Base-by-base conservation (phyloP, 2,113 vertebrate species). In the Cacatua alba region DNA sequence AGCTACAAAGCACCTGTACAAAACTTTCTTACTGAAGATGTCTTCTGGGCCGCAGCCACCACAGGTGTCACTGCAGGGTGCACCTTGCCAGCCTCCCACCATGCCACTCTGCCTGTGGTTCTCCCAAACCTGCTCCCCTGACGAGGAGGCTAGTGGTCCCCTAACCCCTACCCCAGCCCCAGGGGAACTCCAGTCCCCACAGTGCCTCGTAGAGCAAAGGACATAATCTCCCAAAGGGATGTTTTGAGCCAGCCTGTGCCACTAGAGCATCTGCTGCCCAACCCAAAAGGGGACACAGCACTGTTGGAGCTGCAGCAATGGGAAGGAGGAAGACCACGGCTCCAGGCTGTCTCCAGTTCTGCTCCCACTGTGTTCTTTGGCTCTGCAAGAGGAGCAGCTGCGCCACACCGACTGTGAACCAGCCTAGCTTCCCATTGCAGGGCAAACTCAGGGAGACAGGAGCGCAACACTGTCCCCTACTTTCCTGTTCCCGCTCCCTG, bases 361-460 rank as follows among this genome's bases (percentile, higher is more conserved):
- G 28, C 26, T 74, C 8, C 17, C 6, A 0, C 8, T 5, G 9
- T 0, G 3, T n/a, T 20, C 44, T 81, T 31, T 24, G 39, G 17
- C 46, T 64, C 29, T 69, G 37, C 49, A 62, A 46, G 21, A 26
- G 4, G 4, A 49, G 16, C 28, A 4, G 25, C 7, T 62, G 55
- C 26, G 46, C 65, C 9, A 1, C 46, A 41, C 2, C 17, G 53
- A 4, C 28, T 3, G 9, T 21, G 12, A 10, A 41, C 67, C 5
- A 7, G 31, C 19, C 70, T 24, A 25, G 78, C n/a, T 53, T 51
- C 44, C 33, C 0, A 0, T 18, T 8, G 7, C 7, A 17, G 13
- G 2, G 37, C n/a, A 68, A 64, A 75, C 19, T 46, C 67, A 33
- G 21, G 11, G 60, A 44, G 12, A 19, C 6, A 4, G 37, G 41